These are phyloP conservation scores for Protophormia terraenovae DNA, from an alignment of 2,888 invertebrate genomes.

Conservation along the genomic window DNA sequence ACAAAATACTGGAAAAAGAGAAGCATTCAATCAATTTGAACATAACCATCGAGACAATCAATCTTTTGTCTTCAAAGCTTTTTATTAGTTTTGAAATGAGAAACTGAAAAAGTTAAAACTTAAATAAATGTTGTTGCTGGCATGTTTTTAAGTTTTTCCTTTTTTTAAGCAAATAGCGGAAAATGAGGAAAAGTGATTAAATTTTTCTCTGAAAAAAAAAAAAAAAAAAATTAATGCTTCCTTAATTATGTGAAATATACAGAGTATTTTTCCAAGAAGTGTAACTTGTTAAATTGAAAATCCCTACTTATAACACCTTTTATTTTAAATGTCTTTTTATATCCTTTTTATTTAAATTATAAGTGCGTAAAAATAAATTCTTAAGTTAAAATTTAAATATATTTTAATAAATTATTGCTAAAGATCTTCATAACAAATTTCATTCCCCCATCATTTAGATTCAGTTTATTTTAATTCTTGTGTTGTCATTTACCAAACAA, in stretches of 20 bases:
- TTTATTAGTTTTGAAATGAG: neutral
- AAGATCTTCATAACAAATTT: no score
- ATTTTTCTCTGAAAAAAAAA: neutral
- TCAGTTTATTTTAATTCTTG: no score
- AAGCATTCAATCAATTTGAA: conserved; percentile 23
- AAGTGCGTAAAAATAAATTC: no score
- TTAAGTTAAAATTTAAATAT: no score
- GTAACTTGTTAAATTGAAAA: no score
- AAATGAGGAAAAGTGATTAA: neutral
- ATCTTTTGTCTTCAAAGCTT: conserved; percentile 7
- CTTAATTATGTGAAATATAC: no score
- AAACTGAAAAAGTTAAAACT: neutral
- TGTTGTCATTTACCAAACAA: neutral
- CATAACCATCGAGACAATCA: conserved; percentile 2
- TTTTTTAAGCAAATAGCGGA: neutral
- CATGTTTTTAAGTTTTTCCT: neutral
- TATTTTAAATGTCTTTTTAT: no score
- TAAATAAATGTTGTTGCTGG: neutral
- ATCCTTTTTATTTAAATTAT: no score
- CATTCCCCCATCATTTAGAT: no score
- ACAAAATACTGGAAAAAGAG: neutral
- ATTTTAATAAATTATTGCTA: no score
- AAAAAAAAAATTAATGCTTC: neutral
- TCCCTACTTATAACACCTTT: no score
- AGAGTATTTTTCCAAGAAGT: no score